phyloP scores from a whole-genome alignment of 2,888 invertebrate genomes.

The Caenorhabditis sp. region DNA sequence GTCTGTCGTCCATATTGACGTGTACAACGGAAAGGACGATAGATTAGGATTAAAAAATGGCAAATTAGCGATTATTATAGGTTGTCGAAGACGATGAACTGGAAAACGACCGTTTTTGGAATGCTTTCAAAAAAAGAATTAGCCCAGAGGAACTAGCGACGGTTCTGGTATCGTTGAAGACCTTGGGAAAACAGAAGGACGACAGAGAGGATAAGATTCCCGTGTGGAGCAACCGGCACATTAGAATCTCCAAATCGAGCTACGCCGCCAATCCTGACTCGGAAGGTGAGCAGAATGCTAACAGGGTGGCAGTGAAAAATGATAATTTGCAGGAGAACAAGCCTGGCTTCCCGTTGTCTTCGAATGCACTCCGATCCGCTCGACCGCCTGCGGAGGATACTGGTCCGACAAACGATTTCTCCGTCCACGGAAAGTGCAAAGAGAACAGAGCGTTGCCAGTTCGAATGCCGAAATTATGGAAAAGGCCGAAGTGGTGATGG shows the following conservation, averaged over 20 bases:
- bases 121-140: slow-evolving; percentile 12
- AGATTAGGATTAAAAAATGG: slow-evolving; percentile 15
- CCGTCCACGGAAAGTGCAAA: slow-evolving; percentile 52
- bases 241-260: too few relatives aligned
- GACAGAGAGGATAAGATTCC: slow-evolving; percentile 9
- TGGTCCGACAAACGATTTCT: slow-evolving; percentile 67
- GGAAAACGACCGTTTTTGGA: slow-evolving; percentile 26
- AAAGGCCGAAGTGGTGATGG: slow-evolving; percentile 55
- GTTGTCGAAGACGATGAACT: slow-evolving; percentile 33
- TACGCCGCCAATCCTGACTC: too few relatives aligned
- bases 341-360: slow-evolving; percentile 57
- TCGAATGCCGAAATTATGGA: slow-evolving; percentile 54
- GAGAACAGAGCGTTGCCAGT: slow-evolving; percentile 49
- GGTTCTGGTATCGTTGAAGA: slow-evolving; percentile 28
- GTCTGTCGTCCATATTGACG: slow-evolving; percentile 14
- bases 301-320: neutral
- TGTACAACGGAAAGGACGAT: slow-evolving; percentile 2
- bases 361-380: slow-evolving; percentile 44
- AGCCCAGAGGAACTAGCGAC: slow-evolving; percentile 5
- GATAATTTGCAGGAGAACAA: slow-evolving; percentile 26
- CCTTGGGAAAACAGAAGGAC: slow-evolving; percentile 13
- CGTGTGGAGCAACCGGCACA: slow-evolving; percentile 21
- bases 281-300: neutral
- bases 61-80: slow-evolving; percentile 8
- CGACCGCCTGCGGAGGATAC: slow-evolving; percentile 53